Percentiles rank a stretch among this genome's conserved stretches.
These are phyloP conservation scores for Lycia hirtaria DNA, from an alignment of 2,888 invertebrate species.

Conservation along the genomic window DNA sequence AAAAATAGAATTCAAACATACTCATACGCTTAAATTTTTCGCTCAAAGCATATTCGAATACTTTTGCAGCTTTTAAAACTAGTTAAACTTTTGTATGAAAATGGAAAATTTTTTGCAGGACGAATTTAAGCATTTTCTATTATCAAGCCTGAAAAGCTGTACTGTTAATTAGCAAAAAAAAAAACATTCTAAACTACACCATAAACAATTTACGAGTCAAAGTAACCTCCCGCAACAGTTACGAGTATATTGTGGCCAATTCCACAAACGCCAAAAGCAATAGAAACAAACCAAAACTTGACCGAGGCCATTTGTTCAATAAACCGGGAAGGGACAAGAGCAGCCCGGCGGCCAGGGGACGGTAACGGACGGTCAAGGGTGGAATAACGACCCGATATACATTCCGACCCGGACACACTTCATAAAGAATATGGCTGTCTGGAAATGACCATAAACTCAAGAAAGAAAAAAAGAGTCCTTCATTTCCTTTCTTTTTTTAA, in stretches of 20 bases:
- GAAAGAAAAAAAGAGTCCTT: neutral
- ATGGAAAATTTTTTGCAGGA: no score
- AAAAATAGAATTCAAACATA: no score
- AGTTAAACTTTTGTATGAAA: no score
- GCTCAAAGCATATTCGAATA: no score
- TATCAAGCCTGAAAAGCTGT: no score
- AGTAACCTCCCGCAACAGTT: neutral
- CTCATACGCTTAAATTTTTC: no score
- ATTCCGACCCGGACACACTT: constrained; percentile 26
- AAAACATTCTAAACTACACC: neutral
- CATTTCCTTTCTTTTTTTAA: no score
- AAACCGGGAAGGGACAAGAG: constrained; percentile 12
- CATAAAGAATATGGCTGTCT: constrained; percentile 19
- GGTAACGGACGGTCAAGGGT: constrained; percentile 28
- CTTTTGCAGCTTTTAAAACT: no score
- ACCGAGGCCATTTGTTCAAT: constrained; percentile 14
- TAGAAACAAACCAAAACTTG: constrained; percentile 9
- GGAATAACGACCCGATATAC: constrained; percentile 28
- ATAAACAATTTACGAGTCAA: neutral
- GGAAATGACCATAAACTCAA: constrained; percentile 2
- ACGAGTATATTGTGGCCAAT: constrained; percentile 2
- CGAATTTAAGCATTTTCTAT: no score
- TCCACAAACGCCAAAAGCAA: constrained; percentile 5
- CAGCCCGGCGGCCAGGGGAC: constrained; percentile 6
- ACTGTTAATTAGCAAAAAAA: neutral